These are phyloP conservation scores for Argopecten irradians DNA, from an alignment of 1,140 invertebrate genomes.

Conservation along the genomic window DNA sequence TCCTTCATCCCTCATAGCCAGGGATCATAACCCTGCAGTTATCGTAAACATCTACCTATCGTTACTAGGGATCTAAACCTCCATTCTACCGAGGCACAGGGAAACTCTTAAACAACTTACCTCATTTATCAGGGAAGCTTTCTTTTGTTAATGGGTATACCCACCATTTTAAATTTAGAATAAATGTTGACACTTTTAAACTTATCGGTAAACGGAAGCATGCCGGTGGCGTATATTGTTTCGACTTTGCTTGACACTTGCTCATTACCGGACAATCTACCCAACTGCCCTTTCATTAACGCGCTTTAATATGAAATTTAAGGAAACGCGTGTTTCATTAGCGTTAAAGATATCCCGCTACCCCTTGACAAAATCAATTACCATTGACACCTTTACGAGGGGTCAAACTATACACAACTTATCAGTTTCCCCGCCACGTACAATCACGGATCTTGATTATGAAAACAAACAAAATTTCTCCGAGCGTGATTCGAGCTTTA, in stretches of 20 bases:
- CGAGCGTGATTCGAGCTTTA: not conserved
- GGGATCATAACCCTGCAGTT: not conserved
- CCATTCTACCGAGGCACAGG: not conserved
- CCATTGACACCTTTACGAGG: not conserved
- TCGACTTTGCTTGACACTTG: not conserved
- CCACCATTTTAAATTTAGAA: not conserved
- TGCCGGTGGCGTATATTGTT: not conserved
- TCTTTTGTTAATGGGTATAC: not conserved
- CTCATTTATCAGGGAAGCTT: not conserved
- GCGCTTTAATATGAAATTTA: not conserved
- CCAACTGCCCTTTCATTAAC: not conserved
- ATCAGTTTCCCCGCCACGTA: not conserved
- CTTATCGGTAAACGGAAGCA: not conserved
- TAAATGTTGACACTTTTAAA: slow-evolving; percentile 16
- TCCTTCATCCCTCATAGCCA: not conserved
- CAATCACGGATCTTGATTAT: not conserved
- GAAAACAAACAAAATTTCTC: not conserved
- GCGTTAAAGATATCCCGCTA: not conserved
- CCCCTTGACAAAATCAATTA: not conserved
- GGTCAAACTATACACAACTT: slow-evolving; percentile 1
- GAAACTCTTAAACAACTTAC: not conserved
- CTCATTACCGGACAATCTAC: not conserved
- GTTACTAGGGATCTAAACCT: not conserved
- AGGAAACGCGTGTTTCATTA: not conserved
- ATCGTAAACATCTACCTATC: no score